These are phyloP conservation scores for Forbesichthys papilliferus DNA, from an alignment of 2,113 vertebrate genomes.

Conservation along the genomic window DNA sequence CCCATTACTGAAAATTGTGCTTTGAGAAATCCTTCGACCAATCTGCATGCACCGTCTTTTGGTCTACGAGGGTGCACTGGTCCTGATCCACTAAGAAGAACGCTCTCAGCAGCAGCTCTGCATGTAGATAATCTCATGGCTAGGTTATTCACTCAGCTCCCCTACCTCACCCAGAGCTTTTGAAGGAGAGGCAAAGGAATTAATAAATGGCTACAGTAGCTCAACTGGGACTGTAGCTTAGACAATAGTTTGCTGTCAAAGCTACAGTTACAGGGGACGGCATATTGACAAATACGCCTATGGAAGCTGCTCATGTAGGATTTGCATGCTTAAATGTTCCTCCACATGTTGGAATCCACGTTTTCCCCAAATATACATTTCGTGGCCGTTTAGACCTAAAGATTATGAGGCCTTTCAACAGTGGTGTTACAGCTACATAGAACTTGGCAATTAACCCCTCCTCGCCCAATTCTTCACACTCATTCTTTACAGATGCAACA, in stretches of 20 bases:
- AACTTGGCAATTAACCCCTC: too few relatives aligned
- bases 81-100: conserved; percentile 34
- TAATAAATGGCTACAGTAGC: neutral
- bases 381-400: too few relatives aligned
- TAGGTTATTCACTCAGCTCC: conserved; percentile 14
- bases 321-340: too few relatives aligned
- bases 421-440: too few relatives aligned
- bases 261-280: too few relatives aligned
- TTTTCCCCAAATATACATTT: too few relatives aligned
- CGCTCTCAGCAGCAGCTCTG: conserved; percentile 32
- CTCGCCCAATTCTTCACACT: too few relatives aligned
- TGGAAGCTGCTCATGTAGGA: too few relatives aligned
- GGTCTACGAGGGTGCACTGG: conserved; percentile 2
- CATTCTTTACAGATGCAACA: too few relatives aligned
- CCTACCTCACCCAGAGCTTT: conserved; percentile 2
- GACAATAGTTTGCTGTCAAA: neutral
- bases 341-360: too few relatives aligned
- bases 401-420: too few relatives aligned
- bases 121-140: conserved; percentile 38
- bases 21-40: conserved; percentile 76
- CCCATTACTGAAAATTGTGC: conserved; percentile 85
- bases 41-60: conserved; percentile 20
- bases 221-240: neutral
- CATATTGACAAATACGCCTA: too few relatives aligned
- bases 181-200: neutral